Base-by-base conservation (phyloP, 2,888 invertebrate species). In the Drosophila algonquin region DNA sequence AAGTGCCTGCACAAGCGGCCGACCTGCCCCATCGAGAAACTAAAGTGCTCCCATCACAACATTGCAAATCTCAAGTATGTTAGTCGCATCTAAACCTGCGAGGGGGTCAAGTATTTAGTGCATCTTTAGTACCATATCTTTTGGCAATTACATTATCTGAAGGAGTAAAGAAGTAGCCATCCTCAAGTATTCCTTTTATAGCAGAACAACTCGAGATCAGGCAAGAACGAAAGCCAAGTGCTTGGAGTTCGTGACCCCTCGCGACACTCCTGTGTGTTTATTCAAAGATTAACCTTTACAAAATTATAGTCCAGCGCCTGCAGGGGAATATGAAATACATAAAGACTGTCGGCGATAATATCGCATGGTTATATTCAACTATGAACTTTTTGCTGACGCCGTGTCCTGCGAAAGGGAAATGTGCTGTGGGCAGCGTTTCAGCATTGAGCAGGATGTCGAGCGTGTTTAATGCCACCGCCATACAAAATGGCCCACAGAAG, bases 381-480 rank as follows among this genome's bases (percentile, higher is more conserved):
- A 73, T 83, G 84, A 89, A 89, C 83, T 84, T 84, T 83, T 68
- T 65, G 81, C 87, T 78, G 69, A 79, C 73, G 76, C 48, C 58
- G 14, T 40, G 40, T 7, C 40, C 7, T n/a, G 40, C 21, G 14
- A 65, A 72, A 65, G 40, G 65, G 55, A 77, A 77, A 72, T 63
- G 70, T 48, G 44, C 57, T 51, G 54, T 46, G 55, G 64, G 72
- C 21, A 55, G 64, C 53, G 44, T 68, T 48, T 52, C 53, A 68
- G 48, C 56, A 77, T 69, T 65, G 62, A 70, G 73, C 67, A 74
- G 67, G 76, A 74, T 79, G 74, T 76, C 80, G 73, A 80, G 84
- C 87, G 81, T 88, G 63, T 70, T 63, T 83, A 82, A 83, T 82
- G 74, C 4, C 35, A 40, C 2, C 48, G 46, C 63, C 47, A 51